phyloP scores from a whole-genome alignment of 2,113 vertebrate species.

The Rhabdomys dilectus region DNA sequence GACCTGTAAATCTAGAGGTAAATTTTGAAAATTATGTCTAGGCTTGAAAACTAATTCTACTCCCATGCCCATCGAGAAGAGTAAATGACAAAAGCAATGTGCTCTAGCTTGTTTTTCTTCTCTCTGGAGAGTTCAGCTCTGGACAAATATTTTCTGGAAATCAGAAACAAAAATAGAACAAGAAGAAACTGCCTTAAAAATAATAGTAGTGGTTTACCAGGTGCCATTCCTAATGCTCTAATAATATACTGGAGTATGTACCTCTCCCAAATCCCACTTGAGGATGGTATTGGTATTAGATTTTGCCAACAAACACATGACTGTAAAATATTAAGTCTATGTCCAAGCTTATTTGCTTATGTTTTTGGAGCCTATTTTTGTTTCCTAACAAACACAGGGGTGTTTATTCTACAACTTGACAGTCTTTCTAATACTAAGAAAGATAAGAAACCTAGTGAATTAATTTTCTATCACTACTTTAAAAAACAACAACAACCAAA shows the following conservation, averaged over 20 bases:
- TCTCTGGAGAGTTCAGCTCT: not conserved
- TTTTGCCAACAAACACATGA: not conserved
- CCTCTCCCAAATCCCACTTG: no score
- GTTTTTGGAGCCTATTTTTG: not conserved
- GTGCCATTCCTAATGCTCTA: not conserved
- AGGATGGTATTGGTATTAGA: not conserved
- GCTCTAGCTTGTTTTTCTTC: not conserved
- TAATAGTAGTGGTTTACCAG: not conserved
- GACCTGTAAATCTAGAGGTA: not conserved
- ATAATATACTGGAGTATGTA: not conserved
- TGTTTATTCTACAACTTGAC: not conserved
- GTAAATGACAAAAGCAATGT: not conserved
- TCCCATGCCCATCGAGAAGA: not conserved
- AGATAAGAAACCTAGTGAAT: not conserved
- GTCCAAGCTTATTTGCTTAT: not conserved
- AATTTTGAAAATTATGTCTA: not conserved
- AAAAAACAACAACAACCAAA: not conserved
- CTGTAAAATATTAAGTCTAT: not conserved
- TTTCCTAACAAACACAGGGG: not conserved
- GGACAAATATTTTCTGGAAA: not conserved
- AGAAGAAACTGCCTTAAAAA: not conserved
- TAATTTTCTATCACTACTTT: not conserved
- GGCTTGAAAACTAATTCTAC: not conserved
- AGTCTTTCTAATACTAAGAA: not conserved
- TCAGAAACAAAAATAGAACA: not conserved